These are phyloP conservation scores for Proisotoma minuta DNA, from an alignment of 2,888 invertebrate genomes.

Conservation along the genomic window DNA sequence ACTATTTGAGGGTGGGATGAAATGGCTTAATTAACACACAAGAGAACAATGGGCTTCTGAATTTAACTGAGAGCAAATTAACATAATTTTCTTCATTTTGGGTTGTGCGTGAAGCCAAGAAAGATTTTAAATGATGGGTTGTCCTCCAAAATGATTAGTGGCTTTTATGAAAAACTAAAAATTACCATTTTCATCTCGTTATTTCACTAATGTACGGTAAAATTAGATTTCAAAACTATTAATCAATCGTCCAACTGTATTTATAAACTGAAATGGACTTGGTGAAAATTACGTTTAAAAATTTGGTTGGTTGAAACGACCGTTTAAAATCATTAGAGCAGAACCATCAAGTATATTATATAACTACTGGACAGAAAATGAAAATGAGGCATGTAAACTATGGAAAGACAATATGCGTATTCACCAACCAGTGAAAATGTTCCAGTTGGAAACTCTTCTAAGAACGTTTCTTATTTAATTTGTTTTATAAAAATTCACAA, in stretches of 20 bases:
- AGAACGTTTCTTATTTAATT: constrained; percentile 1
- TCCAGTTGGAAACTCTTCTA: background rate
- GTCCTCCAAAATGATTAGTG: too few relatives aligned
- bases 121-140: too few relatives aligned
- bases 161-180: too few relatives aligned
- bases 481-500: constrained; percentile 5
- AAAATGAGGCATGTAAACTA: background rate
- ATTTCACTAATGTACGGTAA: too few relatives aligned
- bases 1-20: background rate
- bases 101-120: too few relatives aligned
- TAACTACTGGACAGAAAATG: background rate
- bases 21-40: background rate
- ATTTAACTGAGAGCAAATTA: too few relatives aligned
- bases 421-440: background rate
- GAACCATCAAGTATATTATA: background rate
- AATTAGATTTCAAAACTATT: too few relatives aligned
- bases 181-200: too few relatives aligned
- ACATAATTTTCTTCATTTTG: too few relatives aligned
- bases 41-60: background rate
- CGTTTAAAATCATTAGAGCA: background rate
- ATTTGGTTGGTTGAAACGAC: background rate
- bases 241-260: too few relatives aligned
- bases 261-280: too few relatives aligned
- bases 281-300: too few relatives aligned
- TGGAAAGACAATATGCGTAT: background rate